A percentile compares a stretch with the other conserved stretches of the same genome.
Evolutionary conservation across 2,888 invertebrate species (phyloP).

Genomic region (Noctuana brunneofusca): DNA sequence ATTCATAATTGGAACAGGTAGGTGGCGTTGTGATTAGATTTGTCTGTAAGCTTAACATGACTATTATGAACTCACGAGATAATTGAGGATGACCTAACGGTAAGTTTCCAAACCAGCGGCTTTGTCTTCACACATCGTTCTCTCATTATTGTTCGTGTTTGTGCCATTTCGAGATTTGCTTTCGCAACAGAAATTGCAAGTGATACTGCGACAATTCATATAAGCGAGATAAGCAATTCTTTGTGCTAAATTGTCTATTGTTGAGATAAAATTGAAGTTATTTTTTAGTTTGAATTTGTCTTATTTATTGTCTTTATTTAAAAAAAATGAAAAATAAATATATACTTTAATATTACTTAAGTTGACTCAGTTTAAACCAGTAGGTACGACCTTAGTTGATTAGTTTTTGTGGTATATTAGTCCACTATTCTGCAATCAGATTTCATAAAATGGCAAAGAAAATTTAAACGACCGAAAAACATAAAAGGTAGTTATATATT

Average conservation of each 20-base stretch:
- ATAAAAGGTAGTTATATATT: neutral
- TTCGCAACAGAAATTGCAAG: slow-evolving; percentile 41
- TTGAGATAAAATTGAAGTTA: neutral
- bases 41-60: too few relatives aligned
- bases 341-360: neutral
- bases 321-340: too few relatives aligned
- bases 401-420: slow-evolving; percentile 7
- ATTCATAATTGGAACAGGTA: too few relatives aligned
- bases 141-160: slow-evolving; percentile 61
- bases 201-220: slow-evolving; percentile 23
- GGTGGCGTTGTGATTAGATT: too few relatives aligned
- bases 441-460: neutral
- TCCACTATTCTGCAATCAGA: neutral
- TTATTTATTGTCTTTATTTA: neutral
- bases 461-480: neutral
- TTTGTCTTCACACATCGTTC: slow-evolving; percentile 48
- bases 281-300: slow-evolving; percentile 10
- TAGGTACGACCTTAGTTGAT: neutral
- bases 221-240: slow-evolving; percentile 1
- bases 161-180: slow-evolving; percentile 55
- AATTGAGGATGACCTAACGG: slow-evolving; percentile 40
- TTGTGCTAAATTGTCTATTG: slow-evolving; percentile 9
- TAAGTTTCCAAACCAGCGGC: slow-evolving; percentile 47
- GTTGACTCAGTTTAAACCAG: neutral
- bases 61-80: slow-evolving; percentile 31